Conservation (phyloP, 1,140 invertebrate species). For the Drosophila micromelanica region DNA sequence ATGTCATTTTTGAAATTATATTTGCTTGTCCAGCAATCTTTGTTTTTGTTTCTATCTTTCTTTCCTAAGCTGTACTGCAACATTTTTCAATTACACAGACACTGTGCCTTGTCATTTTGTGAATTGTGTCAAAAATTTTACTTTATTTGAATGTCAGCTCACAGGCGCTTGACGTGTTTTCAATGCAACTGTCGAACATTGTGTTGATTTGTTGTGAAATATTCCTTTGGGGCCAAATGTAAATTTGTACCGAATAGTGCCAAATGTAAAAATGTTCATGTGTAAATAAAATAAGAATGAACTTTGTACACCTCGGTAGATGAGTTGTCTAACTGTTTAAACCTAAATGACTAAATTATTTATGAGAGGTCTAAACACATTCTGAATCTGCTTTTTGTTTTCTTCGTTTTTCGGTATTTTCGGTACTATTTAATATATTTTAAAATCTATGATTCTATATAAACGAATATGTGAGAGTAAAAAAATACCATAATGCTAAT, state of each 20-base stretch:
- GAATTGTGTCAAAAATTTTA: conserved; percentile 3
- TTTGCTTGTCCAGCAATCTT: conserved; percentile 23
- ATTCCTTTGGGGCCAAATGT: conserved; percentile 18
- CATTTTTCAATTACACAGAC: conserved; percentile 43
- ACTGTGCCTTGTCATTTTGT: conserved; percentile 40
- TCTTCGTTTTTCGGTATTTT: no score
- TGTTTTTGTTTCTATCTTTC: not conserved
- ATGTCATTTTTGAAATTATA: conserved; percentile 26
- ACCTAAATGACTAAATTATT: no score
- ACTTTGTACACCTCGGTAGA: no score
- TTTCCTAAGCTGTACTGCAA: conserved; percentile 1
- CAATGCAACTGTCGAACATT: conserved; percentile 58
- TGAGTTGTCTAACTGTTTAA: no score
- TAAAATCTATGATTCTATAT: no score
- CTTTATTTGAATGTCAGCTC: conserved; percentile 12
- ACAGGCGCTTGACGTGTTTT: conserved; percentile 19
- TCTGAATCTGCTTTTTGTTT: no score
- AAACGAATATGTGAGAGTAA: not conserved
- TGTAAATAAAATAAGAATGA: not conserved
- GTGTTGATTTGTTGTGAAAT: conserved; percentile 64
- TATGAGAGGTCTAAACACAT: no score
- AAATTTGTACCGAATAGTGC: not conserved
- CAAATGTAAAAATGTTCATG: not conserved
- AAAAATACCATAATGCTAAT: conserved; percentile 64
- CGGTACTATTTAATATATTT: no score